A percentile compares a stretch with the other conserved stretches of the same genome.
Conservation (phyloP, 1,140 invertebrate species). For the Ylistrum balloti region DNA sequence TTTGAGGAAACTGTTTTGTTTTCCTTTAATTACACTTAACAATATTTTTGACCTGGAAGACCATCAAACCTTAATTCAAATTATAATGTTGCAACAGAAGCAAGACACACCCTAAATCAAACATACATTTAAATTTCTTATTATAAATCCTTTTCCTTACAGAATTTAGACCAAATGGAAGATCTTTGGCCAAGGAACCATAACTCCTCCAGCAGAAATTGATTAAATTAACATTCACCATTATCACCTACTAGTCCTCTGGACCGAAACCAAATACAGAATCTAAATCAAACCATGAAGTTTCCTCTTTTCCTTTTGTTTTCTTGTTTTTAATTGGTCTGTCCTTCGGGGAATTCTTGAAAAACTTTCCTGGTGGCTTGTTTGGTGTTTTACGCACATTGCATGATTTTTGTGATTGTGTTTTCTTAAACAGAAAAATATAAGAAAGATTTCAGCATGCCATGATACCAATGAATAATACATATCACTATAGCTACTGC, state of each 20-base stretch:
- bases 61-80: no score
- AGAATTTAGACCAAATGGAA: no score
- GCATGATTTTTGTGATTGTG: conserved; percentile 51
- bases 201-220: not conserved
- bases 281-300: conserved; percentile 70
- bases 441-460: not conserved
- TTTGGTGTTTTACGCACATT: conserved; percentile 62
- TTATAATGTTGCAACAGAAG: no score
- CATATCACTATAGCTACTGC: no score
- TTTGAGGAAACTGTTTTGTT: no score
- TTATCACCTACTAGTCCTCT: conserved; percentile 14
- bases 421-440: not conserved
- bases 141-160: no score
- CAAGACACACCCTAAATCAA: no score
- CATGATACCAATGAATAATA: not conserved
- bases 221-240: not conserved
- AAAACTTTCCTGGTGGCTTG: conserved; percentile 66
- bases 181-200: not conserved
- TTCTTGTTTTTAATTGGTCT: conserved; percentile 47
- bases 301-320: conserved; percentile 55
- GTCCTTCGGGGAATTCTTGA: conserved; percentile 66
- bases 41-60: no score
- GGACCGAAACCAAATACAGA: conserved; percentile 68
- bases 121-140: no score
- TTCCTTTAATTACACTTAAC: no score